phyloP scores from a whole-genome alignment of 1,140 invertebrate species.

The Leptoteleia sp. region DNA sequence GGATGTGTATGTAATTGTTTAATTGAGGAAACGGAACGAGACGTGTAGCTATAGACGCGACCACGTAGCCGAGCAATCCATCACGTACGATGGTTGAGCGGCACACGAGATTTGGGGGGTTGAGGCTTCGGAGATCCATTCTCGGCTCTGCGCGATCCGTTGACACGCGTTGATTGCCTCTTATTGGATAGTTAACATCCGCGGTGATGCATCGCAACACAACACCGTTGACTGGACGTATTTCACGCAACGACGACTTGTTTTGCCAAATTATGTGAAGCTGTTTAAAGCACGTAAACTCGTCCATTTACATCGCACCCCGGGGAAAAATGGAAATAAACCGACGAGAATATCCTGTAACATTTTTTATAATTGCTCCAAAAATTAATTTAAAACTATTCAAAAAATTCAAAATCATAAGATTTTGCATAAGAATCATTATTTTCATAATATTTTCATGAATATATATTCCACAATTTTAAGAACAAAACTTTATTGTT shows the following conservation, averaged over 20 bases:
- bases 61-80: too few relatives aligned
- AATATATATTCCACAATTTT: too few relatives aligned
- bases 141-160: slow-evolving; percentile 49
- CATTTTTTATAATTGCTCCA: too few relatives aligned
- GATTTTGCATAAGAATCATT: too few relatives aligned
- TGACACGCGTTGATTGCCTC: slow-evolving; percentile 74
- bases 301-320: slow-evolving; percentile 12
- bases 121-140: slow-evolving; percentile 56
- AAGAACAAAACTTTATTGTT: too few relatives aligned
- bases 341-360: too few relatives aligned
- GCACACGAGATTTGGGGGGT: slow-evolving; percentile 25
- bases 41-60: slow-evolving; percentile 55
- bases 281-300: slow-evolving; percentile 33
- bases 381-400: too few relatives aligned
- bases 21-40: slow-evolving; percentile 72
- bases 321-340: neutral
- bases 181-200: slow-evolving; percentile 75
- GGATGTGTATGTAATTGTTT: slow-evolving; percentile 76
- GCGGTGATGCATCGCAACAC: slow-evolving; percentile 62
- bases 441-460: too few relatives aligned
- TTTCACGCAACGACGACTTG: slow-evolving; percentile 34
- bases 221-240: slow-evolving; percentile 49
- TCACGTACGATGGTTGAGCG: slow-evolving; percentile 65
- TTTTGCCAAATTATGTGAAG: slow-evolving; percentile 20
- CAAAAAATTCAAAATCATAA: too few relatives aligned